Percentiles rank a stretch among this genome's conserved stretches.
Evolutionary conservation across 2,888 invertebrate genomes (phyloP).

Genomic region (Blastobasis lacticolella): DNA sequence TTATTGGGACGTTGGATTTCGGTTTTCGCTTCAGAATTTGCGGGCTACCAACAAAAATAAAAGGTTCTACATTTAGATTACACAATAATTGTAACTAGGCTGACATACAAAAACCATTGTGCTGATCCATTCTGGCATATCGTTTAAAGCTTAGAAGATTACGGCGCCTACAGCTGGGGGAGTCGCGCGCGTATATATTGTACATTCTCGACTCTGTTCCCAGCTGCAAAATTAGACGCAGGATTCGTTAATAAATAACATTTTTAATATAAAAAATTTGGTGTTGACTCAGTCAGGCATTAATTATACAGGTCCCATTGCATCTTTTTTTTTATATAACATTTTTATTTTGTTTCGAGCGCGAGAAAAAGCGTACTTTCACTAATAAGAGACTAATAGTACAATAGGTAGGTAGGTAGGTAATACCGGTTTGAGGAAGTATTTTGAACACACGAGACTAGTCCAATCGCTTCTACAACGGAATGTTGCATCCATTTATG

Average conservation of each 20-base stretch:
- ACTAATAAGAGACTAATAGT: too few species aligned
- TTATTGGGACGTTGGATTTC: not conserved
- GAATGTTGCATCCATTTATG: constrained; percentile 28
- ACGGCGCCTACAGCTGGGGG: constrained; percentile 12
- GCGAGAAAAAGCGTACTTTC: constrained; percentile 9
- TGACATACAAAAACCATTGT: constrained; percentile 13
- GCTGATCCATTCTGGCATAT: constrained; percentile 19
- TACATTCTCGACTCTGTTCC: constrained; percentile 2
- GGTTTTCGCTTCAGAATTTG: not conserved
- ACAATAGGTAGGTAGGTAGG: too few species aligned
- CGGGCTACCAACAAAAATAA: not conserved
- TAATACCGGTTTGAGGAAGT: constrained; percentile 26
- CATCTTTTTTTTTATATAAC: constrained; percentile 17
- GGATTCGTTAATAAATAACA: constrained; percentile 33
- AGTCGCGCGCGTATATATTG: not conserved
- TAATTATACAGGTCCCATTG: constrained; percentile 54
- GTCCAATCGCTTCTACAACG: constrained; percentile 33
- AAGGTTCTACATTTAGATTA: not conserved
- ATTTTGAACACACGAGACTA: constrained; percentile 53
- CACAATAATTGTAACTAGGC: not conserved
- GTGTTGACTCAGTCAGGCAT: constrained; percentile 60
- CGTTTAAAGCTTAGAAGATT: constrained; percentile 29
- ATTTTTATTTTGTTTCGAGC: constrained; percentile 20
- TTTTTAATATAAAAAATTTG: constrained; percentile 49
- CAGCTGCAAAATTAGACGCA: constrained; percentile 12